phyloP scores from a whole-genome alignment of 2,113 vertebrate genomes.

The Catagonus wagneri region DNA sequence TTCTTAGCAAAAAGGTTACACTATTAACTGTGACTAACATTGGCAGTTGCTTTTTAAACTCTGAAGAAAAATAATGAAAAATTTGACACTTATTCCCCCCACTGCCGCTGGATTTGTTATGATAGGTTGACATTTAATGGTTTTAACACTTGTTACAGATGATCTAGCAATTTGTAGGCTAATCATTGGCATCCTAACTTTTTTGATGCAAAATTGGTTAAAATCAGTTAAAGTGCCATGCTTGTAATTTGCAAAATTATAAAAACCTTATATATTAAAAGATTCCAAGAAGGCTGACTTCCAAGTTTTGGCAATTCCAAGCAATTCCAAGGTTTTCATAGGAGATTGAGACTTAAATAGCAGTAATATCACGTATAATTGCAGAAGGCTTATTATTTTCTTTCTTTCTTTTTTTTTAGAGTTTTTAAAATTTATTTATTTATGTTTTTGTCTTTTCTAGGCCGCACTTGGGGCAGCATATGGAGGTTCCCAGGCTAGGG shows the following conservation, averaged over 20 bases:
- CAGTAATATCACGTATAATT: neutral
- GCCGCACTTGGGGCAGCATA: no score
- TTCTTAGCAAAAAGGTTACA: constrained; percentile 33
- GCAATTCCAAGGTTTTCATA: constrained; percentile 18
- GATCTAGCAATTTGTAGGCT: constrained; percentile 58
- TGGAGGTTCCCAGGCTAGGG: no score
- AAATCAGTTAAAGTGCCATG: constrained; percentile 49
- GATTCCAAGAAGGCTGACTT: neutral
- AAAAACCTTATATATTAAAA: constrained; percentile 40
- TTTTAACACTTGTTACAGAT: constrained; percentile 59
- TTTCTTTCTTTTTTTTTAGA: no score
- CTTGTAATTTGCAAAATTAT: constrained; percentile 43
- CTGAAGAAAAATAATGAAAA: constrained; percentile 63
- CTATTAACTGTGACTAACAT: neutral
- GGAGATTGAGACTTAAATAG: constrained; percentile 47
- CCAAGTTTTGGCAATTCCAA: neutral
- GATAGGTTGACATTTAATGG: constrained; percentile 51
- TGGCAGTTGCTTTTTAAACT: constrained; percentile 26
- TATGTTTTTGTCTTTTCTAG: no score
- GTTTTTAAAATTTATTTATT: no score
- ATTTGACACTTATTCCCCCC: constrained; percentile 56
- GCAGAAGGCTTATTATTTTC: constrained; percentile 48
- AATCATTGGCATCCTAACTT: constrained; percentile 65
- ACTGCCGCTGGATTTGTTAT: constrained; percentile 47
- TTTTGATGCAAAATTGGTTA: constrained; percentile 48